Conservation (phyloP, 2,113 vertebrate species). For the Galeopterus variegatus region DNA sequence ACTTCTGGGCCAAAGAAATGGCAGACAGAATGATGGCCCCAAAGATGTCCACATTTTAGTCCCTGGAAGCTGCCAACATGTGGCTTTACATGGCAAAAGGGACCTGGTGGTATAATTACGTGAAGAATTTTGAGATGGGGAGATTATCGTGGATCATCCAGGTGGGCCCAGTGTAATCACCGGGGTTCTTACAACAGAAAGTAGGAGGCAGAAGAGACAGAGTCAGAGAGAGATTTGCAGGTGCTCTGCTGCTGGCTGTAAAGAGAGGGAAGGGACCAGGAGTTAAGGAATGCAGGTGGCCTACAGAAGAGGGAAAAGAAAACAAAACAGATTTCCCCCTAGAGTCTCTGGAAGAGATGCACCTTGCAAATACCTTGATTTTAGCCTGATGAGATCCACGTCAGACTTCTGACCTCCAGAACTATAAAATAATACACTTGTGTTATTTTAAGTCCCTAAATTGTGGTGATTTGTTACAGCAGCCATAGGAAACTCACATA, state of each 20-base stretch:
- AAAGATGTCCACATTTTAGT: not conserved
- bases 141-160: not conserved
- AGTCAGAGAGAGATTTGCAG: not conserved
- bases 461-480: not conserved
- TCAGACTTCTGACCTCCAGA: not conserved
- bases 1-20: not conserved
- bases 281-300: not conserved
- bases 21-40: not conserved
- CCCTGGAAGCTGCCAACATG: not conserved
- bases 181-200: not conserved
- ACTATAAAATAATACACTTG: rapidly evolving
- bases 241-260: not conserved
- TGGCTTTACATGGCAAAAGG: not conserved
- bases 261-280: not conserved
- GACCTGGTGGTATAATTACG: not conserved
- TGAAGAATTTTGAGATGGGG: not conserved
- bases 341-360: not conserved
- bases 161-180: not conserved
- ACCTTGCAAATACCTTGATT: not conserved
- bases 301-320: not conserved
- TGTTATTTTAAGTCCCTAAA: not conserved
- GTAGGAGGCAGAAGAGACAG: not conserved
- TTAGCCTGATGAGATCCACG: not conserved
- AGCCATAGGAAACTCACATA: not conserved
- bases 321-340: not conserved